Evolutionary conservation across 23 tunicate species (phyloP), one percentile per base, ranked within the genome.

Genomic region (Trididemnum clinides): DNA sequence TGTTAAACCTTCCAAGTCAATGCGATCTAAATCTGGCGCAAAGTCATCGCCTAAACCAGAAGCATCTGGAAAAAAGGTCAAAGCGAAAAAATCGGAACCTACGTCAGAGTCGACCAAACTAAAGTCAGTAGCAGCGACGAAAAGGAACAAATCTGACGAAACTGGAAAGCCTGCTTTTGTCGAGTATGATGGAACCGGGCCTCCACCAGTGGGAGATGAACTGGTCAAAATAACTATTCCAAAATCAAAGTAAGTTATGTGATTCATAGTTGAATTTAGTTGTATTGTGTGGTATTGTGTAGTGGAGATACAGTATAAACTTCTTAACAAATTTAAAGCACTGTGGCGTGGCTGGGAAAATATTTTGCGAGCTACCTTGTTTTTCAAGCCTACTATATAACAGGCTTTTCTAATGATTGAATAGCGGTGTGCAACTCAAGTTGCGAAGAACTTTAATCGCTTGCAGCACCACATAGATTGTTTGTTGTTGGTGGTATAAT

Each of bases 101-200:
- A 4, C 57, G 21, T 74, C 80, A 22, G 21, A 18, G n/a, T 63
- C 71, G 71, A 63, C 28, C 23, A 22, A 10, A 36, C 4, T 12
- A 34, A 35, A 33, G 51, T 18, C 32, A 28, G 36, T 34, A 66
- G 25, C 66, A 31, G 25, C 64, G 69, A 18, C 64, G 31, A 2
- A 88, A 44, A 57, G 39, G 26, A 38, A 57, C 30, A 36, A 87
- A 28, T n/a, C 64, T 28, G 37, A 28, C 28, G 29, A 32, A 10
- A 63, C 20, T 51, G 20, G 12, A 19, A 59, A 87, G 31, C 57
- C 50, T 20, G 58, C 35, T 64, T 50, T 90, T 22, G 72, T 90
- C 15, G 95, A 90, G 54, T 90, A 90, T 33, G 95, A 90, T 51
- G 95, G 95, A 15, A 72, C 89, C 27, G 95, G 85, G 23, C 95